Base-by-base conservation (phyloP, 2,888 invertebrate species). In the Pheosia gnoma region DNA sequence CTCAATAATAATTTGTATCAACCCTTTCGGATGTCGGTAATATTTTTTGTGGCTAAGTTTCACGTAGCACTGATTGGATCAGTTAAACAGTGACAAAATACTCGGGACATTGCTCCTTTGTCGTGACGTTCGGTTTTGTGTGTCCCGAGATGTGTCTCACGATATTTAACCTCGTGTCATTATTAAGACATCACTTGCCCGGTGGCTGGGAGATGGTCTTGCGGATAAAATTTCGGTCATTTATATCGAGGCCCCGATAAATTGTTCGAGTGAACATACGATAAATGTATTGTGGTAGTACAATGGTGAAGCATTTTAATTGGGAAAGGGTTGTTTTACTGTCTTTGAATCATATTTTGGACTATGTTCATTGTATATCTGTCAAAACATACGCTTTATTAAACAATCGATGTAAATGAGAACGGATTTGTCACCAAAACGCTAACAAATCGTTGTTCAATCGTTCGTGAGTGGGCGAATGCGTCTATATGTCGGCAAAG, bases 141-240 rank as follows among this genome's bases (percentile, higher is more conserved):
- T 75, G 78, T 83, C 80, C 78, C 79, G 79, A 89, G 91, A 93
- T 93, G 83, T 83, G 80, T 88, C 89, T 85, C 86, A 85, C 87
- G 92, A 93, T 90, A 91, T 91, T 86, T 85, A 87, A 86, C 85
- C 87, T 88, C 86, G 75, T 86, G 90, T 91, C 90, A 91, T 91
- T 92, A 92, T 93, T 90, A 91, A 92, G 92, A 93, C 91, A 89
- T 93, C 91, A 90, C 90, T 89, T 92, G 88, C 90, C 87, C 91
- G 90, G 91, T 93, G 92, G 93, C 90, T 87, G 80, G 70, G 79
- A 88, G 92, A 91, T 91, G 80, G 74, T 74, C 66, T 79, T 68
- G 70, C 69, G 75, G 92, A 93, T 92, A 87, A 89, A 75, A 85
- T 81, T 84, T 86, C 82, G 79, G 81, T 87, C 86, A 88, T 91